A percentile compares a stretch with the other conserved stretches of the same genome.
Conservation (phyloP, 2,113 vertebrate genomes). For the Ranitomeya imitator region DNA sequence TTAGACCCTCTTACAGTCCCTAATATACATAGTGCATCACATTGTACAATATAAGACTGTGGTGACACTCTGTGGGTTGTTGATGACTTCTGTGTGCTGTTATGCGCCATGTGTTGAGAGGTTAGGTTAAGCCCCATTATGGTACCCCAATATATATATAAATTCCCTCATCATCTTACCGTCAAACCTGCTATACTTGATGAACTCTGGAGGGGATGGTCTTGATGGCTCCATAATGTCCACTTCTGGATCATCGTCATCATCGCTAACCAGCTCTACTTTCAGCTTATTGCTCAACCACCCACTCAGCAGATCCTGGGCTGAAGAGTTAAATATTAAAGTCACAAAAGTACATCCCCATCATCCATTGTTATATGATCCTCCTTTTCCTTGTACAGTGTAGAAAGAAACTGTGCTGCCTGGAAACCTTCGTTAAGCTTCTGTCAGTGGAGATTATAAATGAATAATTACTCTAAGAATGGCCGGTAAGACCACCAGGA, state of each 20-base stretch:
- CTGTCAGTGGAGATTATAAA: background rate
- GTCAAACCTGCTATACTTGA: conserved; percentile 77
- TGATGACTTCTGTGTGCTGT: too few species aligned
- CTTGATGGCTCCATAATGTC: conserved; percentile 39
- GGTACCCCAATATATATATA: background rate
- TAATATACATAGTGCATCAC: too few species aligned
- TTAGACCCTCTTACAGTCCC: too few species aligned
- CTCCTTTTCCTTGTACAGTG: too few species aligned
- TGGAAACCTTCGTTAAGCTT: background rate
- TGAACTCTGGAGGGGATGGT: conserved; percentile 49
- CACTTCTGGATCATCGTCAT: conserved; percentile 63
- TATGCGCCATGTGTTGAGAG: background rate
- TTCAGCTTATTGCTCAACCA: conserved; percentile 85
- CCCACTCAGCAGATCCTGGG: conserved; percentile 80
- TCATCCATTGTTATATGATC: background rate
- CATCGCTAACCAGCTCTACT: conserved; percentile 73
- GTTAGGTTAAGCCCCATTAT: background rate
- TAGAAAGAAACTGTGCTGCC: background rate
- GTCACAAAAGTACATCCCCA: background rate
- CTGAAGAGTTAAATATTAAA: conserved; percentile 64
- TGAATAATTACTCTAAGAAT: too few species aligned
- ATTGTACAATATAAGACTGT: too few species aligned
- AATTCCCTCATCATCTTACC: conserved; percentile 70
- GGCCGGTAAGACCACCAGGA: too few species aligned
- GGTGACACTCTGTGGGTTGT: too few species aligned